Evolutionary conservation across 1,140 invertebrate species (phyloP).

Genomic region (Leptonema lineaticorne): DNA sequence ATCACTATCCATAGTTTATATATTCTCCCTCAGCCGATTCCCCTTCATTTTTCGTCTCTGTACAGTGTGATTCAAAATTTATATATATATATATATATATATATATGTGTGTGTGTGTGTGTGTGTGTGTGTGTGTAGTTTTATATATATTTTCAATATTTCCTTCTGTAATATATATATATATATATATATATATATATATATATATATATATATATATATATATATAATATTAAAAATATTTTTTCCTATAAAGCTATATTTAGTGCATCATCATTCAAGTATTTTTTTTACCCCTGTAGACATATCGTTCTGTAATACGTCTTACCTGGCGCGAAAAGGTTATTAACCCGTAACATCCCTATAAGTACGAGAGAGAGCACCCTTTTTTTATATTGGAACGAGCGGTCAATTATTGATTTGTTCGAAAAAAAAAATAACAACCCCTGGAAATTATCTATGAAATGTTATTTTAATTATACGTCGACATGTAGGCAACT

Average conservation of each 20-base stretch:
- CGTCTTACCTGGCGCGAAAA: neutral
- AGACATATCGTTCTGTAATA: no score
- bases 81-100: neutral
- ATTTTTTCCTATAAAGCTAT: no score
- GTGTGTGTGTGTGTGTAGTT: no score
- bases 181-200: no score
- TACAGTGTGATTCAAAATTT: neutral
- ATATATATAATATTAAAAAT: no score
- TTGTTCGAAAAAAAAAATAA: constrained; percentile 16
- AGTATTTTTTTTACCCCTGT: no score
- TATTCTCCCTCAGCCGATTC: neutral
- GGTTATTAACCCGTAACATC: constrained; percentile 7
- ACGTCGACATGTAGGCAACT: no score
- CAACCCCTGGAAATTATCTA: neutral
- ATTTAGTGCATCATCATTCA: no score
- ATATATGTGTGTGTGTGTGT: no score
- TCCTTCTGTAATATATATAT: no score
- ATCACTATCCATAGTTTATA: constrained; percentile 13
- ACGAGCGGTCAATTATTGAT: constrained; percentile 21
- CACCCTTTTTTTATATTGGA: constrained; percentile 7
- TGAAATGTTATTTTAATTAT: constrained; percentile 18
- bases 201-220: no score
- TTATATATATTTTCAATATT: no score
- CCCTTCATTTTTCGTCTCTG: constrained; percentile 6
- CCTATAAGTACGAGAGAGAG: neutral